Evolutionary conservation across 2,113 vertebrate genomes (phyloP).

Genomic region (Tautogolabrus adspersus): DNA sequence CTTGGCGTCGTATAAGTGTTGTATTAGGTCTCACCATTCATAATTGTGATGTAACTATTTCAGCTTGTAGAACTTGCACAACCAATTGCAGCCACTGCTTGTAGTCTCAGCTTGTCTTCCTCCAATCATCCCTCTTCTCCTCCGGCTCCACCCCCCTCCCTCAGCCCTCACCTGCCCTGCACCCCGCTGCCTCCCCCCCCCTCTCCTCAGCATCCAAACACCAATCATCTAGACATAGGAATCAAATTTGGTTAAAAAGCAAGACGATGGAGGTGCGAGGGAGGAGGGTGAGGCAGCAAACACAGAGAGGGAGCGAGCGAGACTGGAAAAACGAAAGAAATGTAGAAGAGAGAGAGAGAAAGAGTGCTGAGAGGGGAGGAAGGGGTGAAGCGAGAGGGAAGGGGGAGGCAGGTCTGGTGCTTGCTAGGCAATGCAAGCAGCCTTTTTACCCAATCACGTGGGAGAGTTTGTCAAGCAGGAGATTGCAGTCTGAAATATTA

Average conservation of each 20-base stretch:
- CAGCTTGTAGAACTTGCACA: too few species aligned
- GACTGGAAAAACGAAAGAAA: not conserved
- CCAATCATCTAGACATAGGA: constrained; percentile 42
- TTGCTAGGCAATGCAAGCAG: constrained; percentile 70
- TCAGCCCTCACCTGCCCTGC: constrained; percentile 13
- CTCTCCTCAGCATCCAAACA: constrained; percentile 9
- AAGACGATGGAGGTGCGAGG: constrained; percentile 36
- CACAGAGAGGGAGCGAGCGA: constrained; percentile 5
- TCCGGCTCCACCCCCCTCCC: not conserved
- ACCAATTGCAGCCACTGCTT: too few species aligned
- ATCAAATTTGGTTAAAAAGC: constrained; percentile 77
- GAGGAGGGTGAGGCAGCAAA: constrained; percentile 34
- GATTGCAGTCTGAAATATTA: constrained; percentile 89
- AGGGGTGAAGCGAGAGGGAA: not conserved
- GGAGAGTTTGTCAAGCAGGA: constrained; percentile 89
- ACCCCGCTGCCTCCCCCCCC: constrained; percentile 1
- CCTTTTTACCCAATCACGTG: constrained; percentile 86
- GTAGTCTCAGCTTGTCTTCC: too few species aligned
- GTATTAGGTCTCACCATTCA: too few species aligned
- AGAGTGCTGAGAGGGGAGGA: constrained; percentile 13
- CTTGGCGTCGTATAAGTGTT: too few species aligned
- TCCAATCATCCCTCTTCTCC: not conserved
- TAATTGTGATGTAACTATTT: too few species aligned
- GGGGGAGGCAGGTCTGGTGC: constrained; percentile 48
- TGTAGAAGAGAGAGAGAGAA: constrained; percentile 26